Conservation (phyloP, 1,140 invertebrate genomes). For the Artemia franciscana region DNA sequence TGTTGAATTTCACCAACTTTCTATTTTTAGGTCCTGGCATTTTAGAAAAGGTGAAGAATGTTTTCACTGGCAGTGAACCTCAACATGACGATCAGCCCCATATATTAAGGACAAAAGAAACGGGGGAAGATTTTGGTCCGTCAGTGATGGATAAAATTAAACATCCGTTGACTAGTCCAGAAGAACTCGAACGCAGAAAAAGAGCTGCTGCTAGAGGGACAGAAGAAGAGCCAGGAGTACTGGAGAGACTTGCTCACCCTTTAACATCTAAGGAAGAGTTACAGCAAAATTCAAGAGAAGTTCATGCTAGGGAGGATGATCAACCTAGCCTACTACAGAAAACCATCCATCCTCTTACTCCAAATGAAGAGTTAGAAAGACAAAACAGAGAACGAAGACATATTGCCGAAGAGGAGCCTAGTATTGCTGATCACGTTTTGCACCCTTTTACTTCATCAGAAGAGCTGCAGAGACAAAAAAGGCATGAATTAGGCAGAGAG, state of each 20-base stretch:
- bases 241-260: not conserved
- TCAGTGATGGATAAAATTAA: not conserved
- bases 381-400: not conserved
- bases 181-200: not conserved
- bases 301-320: not conserved
- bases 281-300: not conserved
- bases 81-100: not conserved
- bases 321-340: not conserved
- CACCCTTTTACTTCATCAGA: not conserved
- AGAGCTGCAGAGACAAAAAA: not conserved
- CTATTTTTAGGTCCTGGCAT: too few species aligned
- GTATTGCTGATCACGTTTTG: not conserved
- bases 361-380: not conserved
- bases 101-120: not conserved
- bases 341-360: not conserved
- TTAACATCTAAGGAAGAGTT: not conserved
- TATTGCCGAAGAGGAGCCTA: not conserved
- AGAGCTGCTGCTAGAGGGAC: not conserved
- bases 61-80: not conserved
- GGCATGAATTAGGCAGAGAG: not conserved
- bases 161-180: not conserved
- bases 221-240: not conserved
- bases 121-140: not conserved
- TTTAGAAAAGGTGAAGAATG: not conserved
- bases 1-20: too few species aligned